A percentile compares a stretch with the other conserved stretches of the same genome.
phyloP scores from a whole-genome alignment of 2,888 invertebrate species.

The Nycteola revayana region DNA sequence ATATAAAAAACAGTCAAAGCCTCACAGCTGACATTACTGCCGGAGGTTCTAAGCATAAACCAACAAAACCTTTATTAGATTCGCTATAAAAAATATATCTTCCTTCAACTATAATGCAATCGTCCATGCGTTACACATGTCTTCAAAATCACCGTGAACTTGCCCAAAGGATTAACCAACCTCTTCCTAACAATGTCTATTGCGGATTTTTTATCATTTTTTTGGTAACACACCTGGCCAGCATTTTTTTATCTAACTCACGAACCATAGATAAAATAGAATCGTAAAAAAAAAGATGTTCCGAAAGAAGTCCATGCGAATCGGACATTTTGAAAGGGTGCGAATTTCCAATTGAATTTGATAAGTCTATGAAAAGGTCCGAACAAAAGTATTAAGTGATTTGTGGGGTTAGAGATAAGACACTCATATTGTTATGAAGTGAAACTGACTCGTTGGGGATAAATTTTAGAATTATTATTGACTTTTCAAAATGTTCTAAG shows the following conservation, averaged over 20 bases:
- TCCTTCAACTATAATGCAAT: slow-evolving; percentile 41
- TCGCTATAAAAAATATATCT: slow-evolving; percentile 30
- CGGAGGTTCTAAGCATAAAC: slow-evolving; percentile 26
- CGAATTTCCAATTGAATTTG: slow-evolving; percentile 58
- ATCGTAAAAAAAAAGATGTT: slow-evolving; percentile 56
- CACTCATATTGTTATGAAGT: slow-evolving; percentile 39
- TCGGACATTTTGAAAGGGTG: slow-evolving; percentile 51
- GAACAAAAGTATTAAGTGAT: slow-evolving; percentile 47
- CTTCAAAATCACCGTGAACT: slow-evolving; percentile 42
- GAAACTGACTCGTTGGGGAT: slow-evolving; percentile 15
- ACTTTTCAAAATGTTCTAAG: too few relatives aligned
- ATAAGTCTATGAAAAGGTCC: slow-evolving; percentile 48
- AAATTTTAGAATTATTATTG: slow-evolving; percentile 13
- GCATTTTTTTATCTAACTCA: slow-evolving; percentile 59
- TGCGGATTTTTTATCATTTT: slow-evolving; percentile 45
- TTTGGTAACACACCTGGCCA: slow-evolving; percentile 59
- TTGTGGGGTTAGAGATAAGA: slow-evolving; percentile 59
- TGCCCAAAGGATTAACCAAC: slow-evolving; percentile 56
- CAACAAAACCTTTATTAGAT: slow-evolving; percentile 37
- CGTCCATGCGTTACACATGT: slow-evolving; percentile 67
- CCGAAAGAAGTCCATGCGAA: slow-evolving; percentile 35
- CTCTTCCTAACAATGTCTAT: slow-evolving; percentile 30
- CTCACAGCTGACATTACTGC: slow-evolving; percentile 27
- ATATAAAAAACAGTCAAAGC: too few relatives aligned
- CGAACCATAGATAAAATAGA: slow-evolving; percentile 55